phyloP scores from a whole-genome alignment of 2,888 invertebrate species.

The Helobdella robusta region DNA sequence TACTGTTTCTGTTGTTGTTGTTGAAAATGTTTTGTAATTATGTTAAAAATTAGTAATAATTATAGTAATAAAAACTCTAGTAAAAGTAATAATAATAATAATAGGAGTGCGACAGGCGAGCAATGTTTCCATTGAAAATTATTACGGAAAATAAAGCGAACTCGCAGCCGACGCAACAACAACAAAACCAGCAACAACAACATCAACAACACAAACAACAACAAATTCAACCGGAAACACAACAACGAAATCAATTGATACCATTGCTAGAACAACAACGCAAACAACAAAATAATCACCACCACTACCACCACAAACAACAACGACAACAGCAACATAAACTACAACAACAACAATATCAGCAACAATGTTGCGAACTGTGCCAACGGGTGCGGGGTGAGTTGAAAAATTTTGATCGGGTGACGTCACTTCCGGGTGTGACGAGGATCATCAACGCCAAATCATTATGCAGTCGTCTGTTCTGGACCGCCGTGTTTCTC shows the following conservation, averaged over 20 bases:
- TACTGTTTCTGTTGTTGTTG: too few relatives aligned
- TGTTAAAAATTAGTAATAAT: too few relatives aligned
- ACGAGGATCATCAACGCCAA: slow-evolving; percentile 36
- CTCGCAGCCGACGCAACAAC: neutral
- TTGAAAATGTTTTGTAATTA: too few relatives aligned
- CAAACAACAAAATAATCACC: neutral
- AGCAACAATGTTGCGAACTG: too few relatives aligned
- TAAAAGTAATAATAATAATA: too few relatives aligned
- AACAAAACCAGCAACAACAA: neutral
- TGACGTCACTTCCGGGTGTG: slow-evolving; percentile 36
- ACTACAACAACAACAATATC: too few relatives aligned
- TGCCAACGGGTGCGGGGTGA: neutral
- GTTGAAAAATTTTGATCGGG: slow-evolving; percentile 32
- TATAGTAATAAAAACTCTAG: too few relatives aligned
- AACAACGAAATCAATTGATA: neutral
- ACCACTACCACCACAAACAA: neutral
- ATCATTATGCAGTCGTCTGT: slow-evolving; percentile 31
- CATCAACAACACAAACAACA: neutral
- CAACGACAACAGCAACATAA: too few relatives aligned
- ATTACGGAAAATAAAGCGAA: neutral
- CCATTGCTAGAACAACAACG: neutral
- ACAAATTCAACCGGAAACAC: neutral
- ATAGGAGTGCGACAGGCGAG: too few relatives aligned
- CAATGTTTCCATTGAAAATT: too few relatives aligned
- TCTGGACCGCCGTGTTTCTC: slow-evolving; percentile 36